Percentiles rank a stretch among this genome's conserved stretches.
Conservation (phyloP, 2,797 vertebrate species). For the Labroides dimidiatus region DNA sequence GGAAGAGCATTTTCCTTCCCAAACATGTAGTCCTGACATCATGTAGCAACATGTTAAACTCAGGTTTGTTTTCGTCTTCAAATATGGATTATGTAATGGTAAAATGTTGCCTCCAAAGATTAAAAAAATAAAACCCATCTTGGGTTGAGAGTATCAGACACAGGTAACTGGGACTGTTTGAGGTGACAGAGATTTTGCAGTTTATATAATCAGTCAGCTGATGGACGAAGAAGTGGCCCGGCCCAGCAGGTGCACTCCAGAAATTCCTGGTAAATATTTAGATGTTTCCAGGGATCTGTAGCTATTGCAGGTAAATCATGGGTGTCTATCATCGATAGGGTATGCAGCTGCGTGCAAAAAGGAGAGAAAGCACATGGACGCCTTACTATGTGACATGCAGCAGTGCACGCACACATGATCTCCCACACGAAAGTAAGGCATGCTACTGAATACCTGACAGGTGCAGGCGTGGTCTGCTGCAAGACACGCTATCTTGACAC, state of each 20-base stretch:
- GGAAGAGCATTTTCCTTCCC: not conserved
- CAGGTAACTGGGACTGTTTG: conserved; percentile 6
- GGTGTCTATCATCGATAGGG: conserved; percentile 68
- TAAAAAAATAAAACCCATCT: not conserved
- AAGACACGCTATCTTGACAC: conserved; percentile 87
- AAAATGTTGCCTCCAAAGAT: conserved; percentile 13
- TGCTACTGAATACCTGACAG: conserved; percentile 85
- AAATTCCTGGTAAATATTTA: conserved; percentile 66
- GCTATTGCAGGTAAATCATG: conserved; percentile 59
- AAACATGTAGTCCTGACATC: not conserved
- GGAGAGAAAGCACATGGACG: conserved; percentile 40
- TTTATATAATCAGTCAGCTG: conserved; percentile 56
- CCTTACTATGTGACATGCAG: conserved; percentile 46
- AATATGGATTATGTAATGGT: not conserved
- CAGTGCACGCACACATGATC: conserved; percentile 53
- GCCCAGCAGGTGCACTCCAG: conserved; percentile 9
- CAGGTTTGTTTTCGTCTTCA: not conserved
- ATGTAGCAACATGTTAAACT: not conserved
- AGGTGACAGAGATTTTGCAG: conserved; percentile 24
- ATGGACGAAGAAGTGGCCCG: conserved; percentile 18
- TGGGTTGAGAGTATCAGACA: conserved; percentile 25
- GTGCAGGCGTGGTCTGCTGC: conserved; percentile 84
- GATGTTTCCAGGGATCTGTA: conserved; percentile 68
- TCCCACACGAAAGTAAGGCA: conserved; percentile 80
- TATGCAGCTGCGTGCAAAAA: conserved; percentile 76